A percentile compares a stretch with the other conserved stretches of the same genome.
Conservation (phyloP, 2,888 invertebrate genomes). For the Hoplodrina ambigua region DNA sequence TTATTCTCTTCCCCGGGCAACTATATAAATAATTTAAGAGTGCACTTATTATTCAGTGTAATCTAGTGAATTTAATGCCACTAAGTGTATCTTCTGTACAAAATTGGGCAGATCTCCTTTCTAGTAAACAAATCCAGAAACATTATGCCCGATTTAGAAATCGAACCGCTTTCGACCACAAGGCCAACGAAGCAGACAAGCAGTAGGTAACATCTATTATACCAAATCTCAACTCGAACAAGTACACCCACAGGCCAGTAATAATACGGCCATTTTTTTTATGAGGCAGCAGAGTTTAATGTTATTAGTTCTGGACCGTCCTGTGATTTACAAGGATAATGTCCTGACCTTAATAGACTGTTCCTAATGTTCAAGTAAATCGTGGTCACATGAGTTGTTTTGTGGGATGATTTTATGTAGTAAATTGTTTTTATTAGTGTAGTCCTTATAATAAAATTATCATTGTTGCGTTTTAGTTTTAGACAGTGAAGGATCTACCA, state of each 20-base stretch:
- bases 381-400: constrained; percentile 55
- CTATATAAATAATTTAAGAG: no score
- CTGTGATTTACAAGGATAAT: constrained; percentile 69
- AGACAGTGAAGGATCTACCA: no score
- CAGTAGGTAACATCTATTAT: constrained; percentile 36
- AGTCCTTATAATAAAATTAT: not conserved
- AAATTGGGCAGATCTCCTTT: no score
- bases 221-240: constrained; percentile 32
- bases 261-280: constrained; percentile 64
- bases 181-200: not conserved
- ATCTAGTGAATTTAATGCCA: no score
- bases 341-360: constrained; percentile 67
- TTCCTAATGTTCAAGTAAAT: constrained; percentile 61
- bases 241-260: constrained; percentile 44
- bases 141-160: no score
- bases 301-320: constrained; percentile 67
- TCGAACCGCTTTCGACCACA: no score
- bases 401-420: constrained; percentile 24
- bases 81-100: no score
- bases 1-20: no score
- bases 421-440: constrained; percentile 24
- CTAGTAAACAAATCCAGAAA: no score
- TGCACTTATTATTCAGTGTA: no score
- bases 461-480: not conserved
- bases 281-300: constrained; percentile 66